Evolutionary conservation across 2,888 invertebrate species (phyloP).

Genomic region (Eurytoma californica): DNA sequence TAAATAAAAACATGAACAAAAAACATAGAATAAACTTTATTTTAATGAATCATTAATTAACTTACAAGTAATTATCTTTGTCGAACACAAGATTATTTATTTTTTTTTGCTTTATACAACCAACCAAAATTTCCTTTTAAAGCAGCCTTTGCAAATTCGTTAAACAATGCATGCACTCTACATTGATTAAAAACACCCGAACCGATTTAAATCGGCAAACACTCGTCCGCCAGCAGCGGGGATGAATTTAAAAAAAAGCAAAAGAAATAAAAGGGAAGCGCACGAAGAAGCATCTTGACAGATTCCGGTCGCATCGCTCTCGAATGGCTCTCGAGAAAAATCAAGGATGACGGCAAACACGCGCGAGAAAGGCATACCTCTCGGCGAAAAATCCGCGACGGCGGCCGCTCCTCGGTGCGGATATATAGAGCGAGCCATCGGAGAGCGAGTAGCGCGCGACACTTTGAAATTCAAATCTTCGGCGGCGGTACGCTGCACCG

Average conservation of each 20-base stretch:
- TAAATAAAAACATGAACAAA: too few relatives aligned
- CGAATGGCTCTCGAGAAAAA: constrained; percentile 48
- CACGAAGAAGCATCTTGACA: not conserved
- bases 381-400: not conserved
- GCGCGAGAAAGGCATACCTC: not conserved
- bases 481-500: not conserved
- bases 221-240: not conserved
- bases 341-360: constrained; percentile 50
- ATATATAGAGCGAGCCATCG: not conserved
- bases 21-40: too few relatives aligned
- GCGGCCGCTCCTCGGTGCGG: too few relatives aligned
- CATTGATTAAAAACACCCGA: not conserved
- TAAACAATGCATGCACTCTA: too few relatives aligned
- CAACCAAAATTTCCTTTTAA: too few relatives aligned
- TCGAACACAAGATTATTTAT: too few relatives aligned
- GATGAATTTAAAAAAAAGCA: not conserved
- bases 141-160: too few relatives aligned
- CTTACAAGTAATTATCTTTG: too few relatives aligned
- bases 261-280: not conserved
- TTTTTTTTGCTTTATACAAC: too few relatives aligned
- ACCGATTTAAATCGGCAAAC: constrained; percentile 23
- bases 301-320: not conserved
- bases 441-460: not conserved
- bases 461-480: constrained; percentile 48
- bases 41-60: too few relatives aligned